Evolutionary conservation across 2,797 vertebrate genomes (phyloP).

Genomic region (Cephalopachus bancanus): DNA sequence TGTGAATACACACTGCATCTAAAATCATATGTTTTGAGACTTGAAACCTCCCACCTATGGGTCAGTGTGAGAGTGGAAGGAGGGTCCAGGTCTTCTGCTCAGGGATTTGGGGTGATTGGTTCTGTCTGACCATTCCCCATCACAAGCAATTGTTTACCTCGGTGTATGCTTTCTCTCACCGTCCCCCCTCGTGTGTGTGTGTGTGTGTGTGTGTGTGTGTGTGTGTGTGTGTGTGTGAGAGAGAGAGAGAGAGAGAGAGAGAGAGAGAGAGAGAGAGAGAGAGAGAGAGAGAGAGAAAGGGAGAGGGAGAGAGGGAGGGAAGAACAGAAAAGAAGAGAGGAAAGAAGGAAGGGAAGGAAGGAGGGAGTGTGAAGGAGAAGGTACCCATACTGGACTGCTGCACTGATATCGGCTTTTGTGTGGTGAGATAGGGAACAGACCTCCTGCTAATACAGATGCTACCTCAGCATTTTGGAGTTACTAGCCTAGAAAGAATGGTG

Average conservation of each 20-base stretch:
- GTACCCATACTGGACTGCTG: too few relatives aligned
- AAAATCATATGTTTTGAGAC: background rate
- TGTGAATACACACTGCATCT: background rate
- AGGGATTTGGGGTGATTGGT: background rate
- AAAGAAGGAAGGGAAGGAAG: too few relatives aligned
- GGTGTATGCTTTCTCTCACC: background rate
- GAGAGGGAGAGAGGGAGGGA: background rate
- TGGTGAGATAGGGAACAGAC: background rate
- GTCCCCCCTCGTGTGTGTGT: too few relatives aligned
- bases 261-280: too few relatives aligned
- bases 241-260: background rate
- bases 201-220: background rate
- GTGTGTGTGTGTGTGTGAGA: background rate
- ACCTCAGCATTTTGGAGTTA: background rate
- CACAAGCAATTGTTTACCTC: background rate
- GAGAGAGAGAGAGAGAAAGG: accelerated
- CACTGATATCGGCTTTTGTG: background rate
- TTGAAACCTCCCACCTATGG: background rate
- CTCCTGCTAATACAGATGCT: background rate
- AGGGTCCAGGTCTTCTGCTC: background rate
- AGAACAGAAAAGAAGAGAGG: too few relatives aligned
- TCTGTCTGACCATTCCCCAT: background rate
- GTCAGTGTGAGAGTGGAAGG: background rate
- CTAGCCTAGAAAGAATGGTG: background rate
- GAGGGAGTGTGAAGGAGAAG: background rate